phyloP scores from a whole-genome alignment of 2,888 invertebrate species.

The Cactoblastis cactorum region DNA sequence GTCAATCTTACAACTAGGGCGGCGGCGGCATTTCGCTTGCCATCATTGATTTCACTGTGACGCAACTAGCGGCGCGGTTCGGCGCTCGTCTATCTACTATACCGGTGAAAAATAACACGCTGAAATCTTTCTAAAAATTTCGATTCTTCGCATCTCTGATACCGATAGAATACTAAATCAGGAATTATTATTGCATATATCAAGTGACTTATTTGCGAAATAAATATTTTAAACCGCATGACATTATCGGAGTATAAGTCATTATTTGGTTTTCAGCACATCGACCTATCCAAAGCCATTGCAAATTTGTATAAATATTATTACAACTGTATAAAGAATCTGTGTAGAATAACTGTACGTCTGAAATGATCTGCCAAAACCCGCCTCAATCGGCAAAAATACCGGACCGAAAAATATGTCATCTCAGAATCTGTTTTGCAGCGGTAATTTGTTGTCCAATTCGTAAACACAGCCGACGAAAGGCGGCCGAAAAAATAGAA shows the following conservation, averaged over 20 bases:
- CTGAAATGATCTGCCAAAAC: not conserved
- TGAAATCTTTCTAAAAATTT: not conserved
- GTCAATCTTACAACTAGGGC: constrained; percentile 69
- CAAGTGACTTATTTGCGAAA: not conserved
- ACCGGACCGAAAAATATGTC: not conserved
- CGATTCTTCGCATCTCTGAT: not conserved
- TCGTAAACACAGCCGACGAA: constrained; percentile 11
- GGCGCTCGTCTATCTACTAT: constrained; percentile 34
- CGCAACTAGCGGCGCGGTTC: constrained; percentile 45
- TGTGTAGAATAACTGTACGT: too few species aligned
- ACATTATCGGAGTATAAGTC: too few species aligned
- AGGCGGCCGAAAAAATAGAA: constrained; percentile 3
- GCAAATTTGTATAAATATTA: too few species aligned
- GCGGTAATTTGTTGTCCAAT: constrained; percentile 12
- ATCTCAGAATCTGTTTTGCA: constrained; percentile 2
- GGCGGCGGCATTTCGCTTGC: constrained; percentile 30
- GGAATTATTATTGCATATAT: not conserved
- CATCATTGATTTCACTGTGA: constrained; percentile 71
- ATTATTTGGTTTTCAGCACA: too few species aligned
- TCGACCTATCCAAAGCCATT: too few species aligned
- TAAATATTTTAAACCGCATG: not conserved
- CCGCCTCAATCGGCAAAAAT: not conserved
- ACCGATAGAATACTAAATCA: not conserved
- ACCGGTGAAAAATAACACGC: constrained; percentile 21
- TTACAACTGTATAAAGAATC: too few species aligned